A percentile compares a stretch with the other conserved stretches of the same genome.
Conservation (phyloP, 2,888 invertebrate species). For the Selenia dentaria region DNA sequence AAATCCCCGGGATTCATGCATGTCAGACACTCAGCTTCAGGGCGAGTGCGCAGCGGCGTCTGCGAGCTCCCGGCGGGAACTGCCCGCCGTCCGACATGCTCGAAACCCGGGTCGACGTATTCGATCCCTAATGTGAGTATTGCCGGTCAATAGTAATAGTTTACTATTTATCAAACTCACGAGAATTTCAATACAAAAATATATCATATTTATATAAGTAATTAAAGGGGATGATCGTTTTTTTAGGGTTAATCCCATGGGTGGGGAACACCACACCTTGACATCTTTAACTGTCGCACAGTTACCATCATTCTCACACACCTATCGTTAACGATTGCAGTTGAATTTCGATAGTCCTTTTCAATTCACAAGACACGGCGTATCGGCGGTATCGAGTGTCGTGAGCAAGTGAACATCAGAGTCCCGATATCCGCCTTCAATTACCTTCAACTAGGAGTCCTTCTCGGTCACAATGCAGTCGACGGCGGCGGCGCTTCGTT, state of each 20-base stretch:
- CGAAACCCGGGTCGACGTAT: no score
- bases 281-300: conserved; percentile 41
- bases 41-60: no score
- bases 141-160: no score
- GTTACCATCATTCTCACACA: conserved; percentile 39
- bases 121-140: no score
- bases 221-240: conserved; percentile 36
- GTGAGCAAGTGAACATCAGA: conserved; percentile 58
- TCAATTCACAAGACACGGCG: conserved; percentile 47
- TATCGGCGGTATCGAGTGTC: conserved; percentile 62
- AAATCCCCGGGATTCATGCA: no score
- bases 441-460: conserved; percentile 64
- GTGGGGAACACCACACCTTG: conserved; percentile 43
- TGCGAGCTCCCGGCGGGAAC: no score
- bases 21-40: no score
- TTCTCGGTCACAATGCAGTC: conserved; percentile 71
- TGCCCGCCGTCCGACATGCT: no score
- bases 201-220: no score
- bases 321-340: conserved; percentile 38
- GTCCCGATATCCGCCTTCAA: conserved; percentile 62
- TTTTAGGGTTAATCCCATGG: conserved; percentile 44
- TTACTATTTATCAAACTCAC: no score
- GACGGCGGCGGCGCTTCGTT: conserved; percentile 69
- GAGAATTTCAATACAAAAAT: no score
- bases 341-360: conserved; percentile 43